phyloP scores from a whole-genome alignment of 2,797 vertebrate species.

The Pipistrellus kuhlii region DNA sequence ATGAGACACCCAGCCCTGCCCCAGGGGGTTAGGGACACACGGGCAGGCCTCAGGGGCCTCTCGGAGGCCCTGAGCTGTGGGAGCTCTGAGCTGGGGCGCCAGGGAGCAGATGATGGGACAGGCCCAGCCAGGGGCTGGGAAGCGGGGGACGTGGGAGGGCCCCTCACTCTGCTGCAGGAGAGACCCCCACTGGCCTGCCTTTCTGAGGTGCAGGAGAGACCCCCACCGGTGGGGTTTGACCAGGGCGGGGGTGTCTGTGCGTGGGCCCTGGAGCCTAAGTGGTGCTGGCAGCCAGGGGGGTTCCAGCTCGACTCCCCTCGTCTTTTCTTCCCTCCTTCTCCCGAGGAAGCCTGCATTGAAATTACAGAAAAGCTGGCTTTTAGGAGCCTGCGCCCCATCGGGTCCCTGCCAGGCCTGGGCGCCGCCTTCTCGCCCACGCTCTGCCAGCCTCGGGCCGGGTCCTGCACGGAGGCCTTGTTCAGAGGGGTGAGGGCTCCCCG shows the following conservation, averaged over 20 bases:
- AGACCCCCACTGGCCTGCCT: background rate
- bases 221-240: too few relatives aligned
- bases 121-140: background rate
- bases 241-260: background rate
- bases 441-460: conserved; percentile 42
- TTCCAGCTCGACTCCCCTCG: background rate
- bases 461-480: background rate
- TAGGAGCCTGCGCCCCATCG: conserved; percentile 42
- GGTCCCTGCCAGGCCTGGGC: conserved; percentile 70
- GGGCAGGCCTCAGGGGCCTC: background rate
- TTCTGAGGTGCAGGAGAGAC: background rate
- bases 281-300: background rate
- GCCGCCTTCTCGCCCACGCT: conserved; percentile 68
- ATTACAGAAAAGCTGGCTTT: conserved; percentile 64
- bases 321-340: conserved; percentile 60
- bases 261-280: background rate
- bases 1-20: background rate
- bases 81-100: background rate
- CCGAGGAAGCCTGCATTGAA: conserved; percentile 58
- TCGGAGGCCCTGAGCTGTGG: background rate
- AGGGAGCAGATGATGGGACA: background rate
- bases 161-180: background rate
- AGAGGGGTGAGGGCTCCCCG: background rate
- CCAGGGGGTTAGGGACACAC: background rate
- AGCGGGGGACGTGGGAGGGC: fast-evolving